Base-by-base conservation (phyloP, 2,113 vertebrate genomes). In the Strix uralensis region DNA sequence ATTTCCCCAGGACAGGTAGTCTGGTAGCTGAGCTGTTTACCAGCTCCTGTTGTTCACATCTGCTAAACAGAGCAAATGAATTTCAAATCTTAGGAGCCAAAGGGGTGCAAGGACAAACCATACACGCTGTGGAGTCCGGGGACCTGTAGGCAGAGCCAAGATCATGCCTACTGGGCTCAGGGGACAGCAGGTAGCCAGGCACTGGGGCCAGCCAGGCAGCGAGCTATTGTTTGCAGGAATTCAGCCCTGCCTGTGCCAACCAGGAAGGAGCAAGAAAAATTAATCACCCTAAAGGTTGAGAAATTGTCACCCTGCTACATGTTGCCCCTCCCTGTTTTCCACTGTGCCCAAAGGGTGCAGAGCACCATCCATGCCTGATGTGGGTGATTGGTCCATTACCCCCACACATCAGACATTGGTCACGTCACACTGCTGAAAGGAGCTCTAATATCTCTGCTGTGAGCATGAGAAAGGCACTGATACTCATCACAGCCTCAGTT, bases 241-340 rank as follows among this genome's bases (percentile, higher is more conserved):
- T 77, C 29, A 77, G 82, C 85, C 38, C 85, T 75, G 66, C 86
- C 71, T 10, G 59, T 89, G 97, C 84, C 92, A 83, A 83, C 38
- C 92, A 97, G 96, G 97, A 97, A 97, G 59, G 58, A 95, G 29
- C 26, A n/a, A 21, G 49, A 62, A 80, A 95, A 95, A 89, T 90
- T 74, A 83, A 26, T 51, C 51, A n/a, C 44, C 30, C 32, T n/a
- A 13, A 52, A 72, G 81, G 66, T 74, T 91, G 71, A 92, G 87
- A 36, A 80, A 38, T 12, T 59, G n/a, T 44, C 72, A 38, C 20
- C 42, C 29, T 38, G 11, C 49, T 66, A 27, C 62, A 5, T 4
- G 5, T 5, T 27, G 21, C 40, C 90, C 52, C 83, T 94, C 84
- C 91, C 78, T 58, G 38, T 57, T 75, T 8, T 40, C 42, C 21